Percentiles rank a stretch among this genome's conserved stretches.
Conservation (phyloP, 2,797 vertebrate genomes). For the Cirrhinus molitorella region DNA sequence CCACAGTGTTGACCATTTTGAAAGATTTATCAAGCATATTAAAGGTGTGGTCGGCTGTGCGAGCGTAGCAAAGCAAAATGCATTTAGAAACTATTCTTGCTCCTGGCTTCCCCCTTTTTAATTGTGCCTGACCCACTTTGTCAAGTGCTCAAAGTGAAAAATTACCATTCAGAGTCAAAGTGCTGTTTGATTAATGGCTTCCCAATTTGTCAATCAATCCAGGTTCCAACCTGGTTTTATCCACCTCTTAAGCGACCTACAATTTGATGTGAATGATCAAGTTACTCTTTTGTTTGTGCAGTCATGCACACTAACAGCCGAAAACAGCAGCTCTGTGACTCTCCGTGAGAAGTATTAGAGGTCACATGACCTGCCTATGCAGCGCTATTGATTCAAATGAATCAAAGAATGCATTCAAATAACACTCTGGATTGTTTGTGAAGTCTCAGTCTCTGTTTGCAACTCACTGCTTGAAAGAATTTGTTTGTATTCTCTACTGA, state of each 20-base stretch:
- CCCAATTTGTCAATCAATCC: slow-evolving; percentile 50
- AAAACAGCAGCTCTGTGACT: slow-evolving; percentile 38
- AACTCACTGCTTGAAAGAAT: slow-evolving; percentile 11
- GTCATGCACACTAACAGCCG: slow-evolving; percentile 65
- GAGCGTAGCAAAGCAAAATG: slow-evolving; percentile 47
- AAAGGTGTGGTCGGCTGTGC: slow-evolving; percentile 44
- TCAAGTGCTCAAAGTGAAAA: slow-evolving; percentile 74
- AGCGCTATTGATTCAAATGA: slow-evolving; percentile 39
- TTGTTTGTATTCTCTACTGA: neutral
- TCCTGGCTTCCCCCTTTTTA: slow-evolving; percentile 61
- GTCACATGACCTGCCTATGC: slow-evolving; percentile 43
- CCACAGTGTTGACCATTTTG: slow-evolving; percentile 41
- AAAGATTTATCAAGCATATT: slow-evolving; percentile 61
- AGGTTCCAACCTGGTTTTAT: neutral
- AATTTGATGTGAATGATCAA: slow-evolving; percentile 75
- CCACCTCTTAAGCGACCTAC: slow-evolving; percentile 65
- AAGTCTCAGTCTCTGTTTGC: slow-evolving; percentile 7
- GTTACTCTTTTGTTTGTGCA: slow-evolving; percentile 71
- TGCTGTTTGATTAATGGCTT: slow-evolving; percentile 68
- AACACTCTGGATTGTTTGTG: slow-evolving; percentile 14
- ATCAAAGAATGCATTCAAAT: slow-evolving; percentile 31
- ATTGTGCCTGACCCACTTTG: slow-evolving; percentile 78
- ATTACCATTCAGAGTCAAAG: slow-evolving; percentile 65
- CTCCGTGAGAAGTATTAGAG: slow-evolving; percentile 19
- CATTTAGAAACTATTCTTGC: slow-evolving; percentile 54